These are phyloP conservation scores for Acanthacorydalis orientalis DNA, from an alignment of 2,888 invertebrate genomes.

Conservation along the genomic window DNA sequence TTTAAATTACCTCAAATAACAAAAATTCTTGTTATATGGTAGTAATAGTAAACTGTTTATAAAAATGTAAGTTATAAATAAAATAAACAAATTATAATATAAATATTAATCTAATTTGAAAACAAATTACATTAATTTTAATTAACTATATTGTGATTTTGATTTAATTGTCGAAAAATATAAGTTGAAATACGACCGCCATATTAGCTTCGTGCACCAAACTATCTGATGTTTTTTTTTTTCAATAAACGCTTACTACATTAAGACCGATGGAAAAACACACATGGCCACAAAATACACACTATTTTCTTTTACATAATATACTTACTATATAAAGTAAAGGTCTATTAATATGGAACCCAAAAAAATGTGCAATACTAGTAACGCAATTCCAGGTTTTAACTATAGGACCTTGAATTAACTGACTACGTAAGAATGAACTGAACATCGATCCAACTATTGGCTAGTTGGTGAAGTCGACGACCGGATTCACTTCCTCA, in stretches of 20 bases:
- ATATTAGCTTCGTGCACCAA: conserved; percentile 13
- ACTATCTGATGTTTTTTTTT: neutral
- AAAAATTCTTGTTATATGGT: too few relatives aligned
- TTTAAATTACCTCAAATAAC: too few relatives aligned
- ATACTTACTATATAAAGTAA: conserved; percentile 23
- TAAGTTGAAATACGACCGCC: conserved; percentile 11
- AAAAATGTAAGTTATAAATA: too few relatives aligned
- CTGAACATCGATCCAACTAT: conserved; percentile 47
- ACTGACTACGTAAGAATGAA: conserved; percentile 43
- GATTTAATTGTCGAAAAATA: neutral
- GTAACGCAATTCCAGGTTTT: conserved; percentile 52
- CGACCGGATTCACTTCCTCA: neutral
- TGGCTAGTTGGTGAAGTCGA: neutral
- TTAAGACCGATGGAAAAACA: too few relatives aligned
- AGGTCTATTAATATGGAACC: conserved; percentile 36
- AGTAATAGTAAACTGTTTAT: too few relatives aligned
- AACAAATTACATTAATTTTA: too few relatives aligned
- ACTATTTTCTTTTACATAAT: neutral
- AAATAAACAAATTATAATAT: too few relatives aligned
- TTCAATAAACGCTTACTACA: too few relatives aligned
- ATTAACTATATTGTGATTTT: neutral
- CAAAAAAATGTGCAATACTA: conserved; percentile 40
- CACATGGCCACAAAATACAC: too few relatives aligned
- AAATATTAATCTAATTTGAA: too few relatives aligned
- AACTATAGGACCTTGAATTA: conserved; percentile 49